phyloP scores from a whole-genome alignment of 2,888 invertebrate species.

The Didymodactylos carnosus region DNA sequence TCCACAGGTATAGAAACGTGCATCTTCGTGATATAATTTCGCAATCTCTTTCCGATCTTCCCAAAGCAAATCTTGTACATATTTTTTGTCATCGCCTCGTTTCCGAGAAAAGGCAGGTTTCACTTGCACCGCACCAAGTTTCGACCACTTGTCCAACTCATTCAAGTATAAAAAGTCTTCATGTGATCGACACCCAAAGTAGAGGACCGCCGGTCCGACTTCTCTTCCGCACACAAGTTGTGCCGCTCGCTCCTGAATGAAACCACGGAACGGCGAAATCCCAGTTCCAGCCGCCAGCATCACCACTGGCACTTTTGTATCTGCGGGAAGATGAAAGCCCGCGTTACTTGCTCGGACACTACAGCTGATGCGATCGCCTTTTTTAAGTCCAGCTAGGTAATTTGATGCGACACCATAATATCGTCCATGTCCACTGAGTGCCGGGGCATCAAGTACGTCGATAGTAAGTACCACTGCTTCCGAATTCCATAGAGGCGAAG shows the following conservation, averaged over 20 bases:
- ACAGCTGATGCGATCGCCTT: not conserved
- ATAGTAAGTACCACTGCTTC: not conserved
- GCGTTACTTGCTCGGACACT: not conserved
- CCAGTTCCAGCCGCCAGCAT: not conserved
- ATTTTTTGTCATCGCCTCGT: not conserved
- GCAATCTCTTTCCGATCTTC: not conserved
- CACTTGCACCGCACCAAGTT: not conserved
- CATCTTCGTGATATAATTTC: not conserved
- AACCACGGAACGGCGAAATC: not conserved
- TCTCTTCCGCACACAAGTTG: not conserved
- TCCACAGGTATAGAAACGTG: not conserved
- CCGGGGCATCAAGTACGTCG: not conserved
- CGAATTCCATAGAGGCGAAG: not conserved
- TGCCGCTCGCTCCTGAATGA: not conserved
- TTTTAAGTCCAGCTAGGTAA: not conserved
- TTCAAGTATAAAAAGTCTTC: not conserved
- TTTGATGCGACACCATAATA: not conserved
- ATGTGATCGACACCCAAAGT: not conserved
- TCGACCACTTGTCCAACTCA: not conserved
- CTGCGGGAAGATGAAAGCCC: not conserved
- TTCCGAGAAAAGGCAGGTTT: not conserved
- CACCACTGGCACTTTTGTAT: not conserved
- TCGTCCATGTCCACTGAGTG: not conserved
- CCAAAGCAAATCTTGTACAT: not conserved
- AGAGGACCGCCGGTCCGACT: not conserved